Evolutionary conservation across 2,888 invertebrate species (phyloP).

Genomic region (Cheilosia vernalis): DNA sequence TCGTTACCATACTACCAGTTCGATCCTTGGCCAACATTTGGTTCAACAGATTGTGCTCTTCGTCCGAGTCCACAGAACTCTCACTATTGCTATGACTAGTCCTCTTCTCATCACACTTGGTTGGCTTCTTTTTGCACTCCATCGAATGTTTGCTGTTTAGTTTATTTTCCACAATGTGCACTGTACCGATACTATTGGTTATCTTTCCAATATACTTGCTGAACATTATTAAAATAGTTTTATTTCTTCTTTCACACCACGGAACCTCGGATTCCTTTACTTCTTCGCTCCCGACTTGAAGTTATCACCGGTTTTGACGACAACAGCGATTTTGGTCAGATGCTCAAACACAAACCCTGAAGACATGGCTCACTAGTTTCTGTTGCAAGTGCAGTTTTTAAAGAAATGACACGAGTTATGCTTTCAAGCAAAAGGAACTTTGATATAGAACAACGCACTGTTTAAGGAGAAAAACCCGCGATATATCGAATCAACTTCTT

Average conservation of each 20-base stretch:
- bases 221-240: constrained; percentile 79
- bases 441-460: constrained; percentile 69
- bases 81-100: constrained; percentile 61
- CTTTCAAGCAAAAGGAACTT: constrained; percentile 63
- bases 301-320: constrained; percentile 46
- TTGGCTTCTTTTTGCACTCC: constrained; percentile 31
- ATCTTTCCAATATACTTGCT: constrained; percentile 83
- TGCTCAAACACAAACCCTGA: constrained; percentile 82
- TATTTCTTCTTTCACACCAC: constrained; percentile 9
- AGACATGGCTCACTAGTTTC: constrained; percentile 79
- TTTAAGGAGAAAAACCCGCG: constrained; percentile 21
- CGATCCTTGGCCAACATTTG: constrained; percentile 36
- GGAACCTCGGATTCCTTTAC: constrained; percentile 16
- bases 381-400: background rate
- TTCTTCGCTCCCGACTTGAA: constrained; percentile 54
- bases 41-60: constrained; percentile 66
- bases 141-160: constrained; percentile 42
- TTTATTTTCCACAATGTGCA: constrained; percentile 55
- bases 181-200: constrained; percentile 79
- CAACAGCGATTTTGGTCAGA: constrained; percentile 75
- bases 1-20: constrained; percentile 55
- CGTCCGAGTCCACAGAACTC: constrained; percentile 69
- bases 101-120: constrained; percentile 23
- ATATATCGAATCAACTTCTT: constrained; percentile 73
- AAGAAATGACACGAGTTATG: constrained; percentile 46